These are phyloP conservation scores for Scaptomyza parva DNA, from an alignment of 2,888 invertebrate species.

Conservation along the genomic window DNA sequence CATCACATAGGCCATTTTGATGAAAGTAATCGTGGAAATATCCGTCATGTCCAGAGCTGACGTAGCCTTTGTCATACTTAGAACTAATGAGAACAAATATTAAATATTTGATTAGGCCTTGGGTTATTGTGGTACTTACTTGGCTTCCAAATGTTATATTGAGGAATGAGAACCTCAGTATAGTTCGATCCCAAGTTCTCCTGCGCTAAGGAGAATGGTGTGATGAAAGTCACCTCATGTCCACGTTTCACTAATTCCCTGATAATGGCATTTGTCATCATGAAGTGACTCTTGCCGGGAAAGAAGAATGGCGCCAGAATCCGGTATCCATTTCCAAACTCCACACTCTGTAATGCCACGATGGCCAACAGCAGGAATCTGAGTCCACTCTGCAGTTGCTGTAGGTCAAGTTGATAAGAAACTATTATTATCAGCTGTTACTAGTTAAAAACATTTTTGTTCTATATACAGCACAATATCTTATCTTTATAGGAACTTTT, in stretches of 20 bases:
- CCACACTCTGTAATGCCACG: slow-evolving; percentile 54
- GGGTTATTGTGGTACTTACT: slow-evolving; percentile 38
- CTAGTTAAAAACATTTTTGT: neutral
- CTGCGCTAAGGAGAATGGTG: slow-evolving; percentile 66
- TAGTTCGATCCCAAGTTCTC: slow-evolving; percentile 72
- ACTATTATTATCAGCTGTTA: neutral
- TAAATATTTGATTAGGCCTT: too few species aligned
- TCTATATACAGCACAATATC: neutral
- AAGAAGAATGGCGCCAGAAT: slow-evolving; percentile 85
- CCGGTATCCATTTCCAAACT: slow-evolving; percentile 64
- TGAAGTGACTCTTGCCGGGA: slow-evolving; percentile 85
- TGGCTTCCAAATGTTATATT: slow-evolving; percentile 68
- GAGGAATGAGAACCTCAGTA: slow-evolving; percentile 70
- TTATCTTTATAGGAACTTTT: neutral
- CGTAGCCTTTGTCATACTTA: slow-evolving; percentile 39
- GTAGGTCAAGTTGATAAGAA: slow-evolving; percentile 9
- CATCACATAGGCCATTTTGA: slow-evolving; percentile 56
- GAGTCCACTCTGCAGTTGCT: slow-evolving; percentile 27
- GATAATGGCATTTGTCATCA: slow-evolving; percentile 84
- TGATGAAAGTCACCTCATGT: slow-evolving; percentile 83
- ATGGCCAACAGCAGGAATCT: slow-evolving; percentile 42
- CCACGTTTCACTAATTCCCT: slow-evolving; percentile 84
- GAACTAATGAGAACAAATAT: slow-evolving; percentile 42
- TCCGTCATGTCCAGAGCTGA: slow-evolving; percentile 66
- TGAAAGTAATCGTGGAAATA: slow-evolving; percentile 30